Conservation (phyloP, 2,113 vertebrate species). For the Monopterus albus region DNA sequence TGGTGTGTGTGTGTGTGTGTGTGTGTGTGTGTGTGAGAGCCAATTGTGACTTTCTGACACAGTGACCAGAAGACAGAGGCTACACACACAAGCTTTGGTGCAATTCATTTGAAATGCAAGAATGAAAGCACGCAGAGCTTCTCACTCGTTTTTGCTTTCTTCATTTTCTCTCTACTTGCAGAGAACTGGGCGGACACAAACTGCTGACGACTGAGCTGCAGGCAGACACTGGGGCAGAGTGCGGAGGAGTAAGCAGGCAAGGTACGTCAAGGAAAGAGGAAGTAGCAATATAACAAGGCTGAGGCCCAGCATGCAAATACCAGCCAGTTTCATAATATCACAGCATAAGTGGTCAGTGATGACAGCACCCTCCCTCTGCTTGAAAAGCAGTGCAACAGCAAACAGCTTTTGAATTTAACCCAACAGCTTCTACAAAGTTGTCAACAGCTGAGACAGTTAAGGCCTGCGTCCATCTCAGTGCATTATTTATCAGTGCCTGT, state of each 20-base stretch:
- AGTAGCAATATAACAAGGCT: not conserved
- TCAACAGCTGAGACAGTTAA: conserved; percentile 1
- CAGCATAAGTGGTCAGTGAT: not conserved
- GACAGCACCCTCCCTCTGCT: not conserved
- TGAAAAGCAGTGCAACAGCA: not conserved
- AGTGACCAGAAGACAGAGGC: conserved; percentile 19
- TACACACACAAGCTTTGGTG: not conserved
- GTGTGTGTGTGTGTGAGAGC: conserved; percentile 18
- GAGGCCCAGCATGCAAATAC: not conserved
- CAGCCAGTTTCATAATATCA: conserved; percentile 2
- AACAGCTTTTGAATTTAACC: not conserved
- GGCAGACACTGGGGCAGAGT: conserved; percentile 45
- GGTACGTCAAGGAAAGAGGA: conserved; percentile 45
- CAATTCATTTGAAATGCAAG: conserved; percentile 48
- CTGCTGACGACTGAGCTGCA: conserved; percentile 66
- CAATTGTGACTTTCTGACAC: conserved; percentile 47
- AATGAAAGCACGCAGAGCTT: conserved; percentile 31
- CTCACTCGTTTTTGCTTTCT: conserved; percentile 22
- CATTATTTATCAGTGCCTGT: conserved; percentile 30
- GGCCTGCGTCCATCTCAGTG: conserved; percentile 24
- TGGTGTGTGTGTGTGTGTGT: too few species aligned
- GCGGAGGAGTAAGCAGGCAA: conserved; percentile 62
- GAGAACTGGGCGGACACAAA: conserved; percentile 36
- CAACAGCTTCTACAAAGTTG: conserved; percentile 12
- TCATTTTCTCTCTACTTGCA: conserved; percentile 25